A percentile compares a stretch with the other conserved stretches of the same genome.
Evolutionary conservation across 1,140 invertebrate species (phyloP).

Genomic region (Venustaconcha ellipsiformis): DNA sequence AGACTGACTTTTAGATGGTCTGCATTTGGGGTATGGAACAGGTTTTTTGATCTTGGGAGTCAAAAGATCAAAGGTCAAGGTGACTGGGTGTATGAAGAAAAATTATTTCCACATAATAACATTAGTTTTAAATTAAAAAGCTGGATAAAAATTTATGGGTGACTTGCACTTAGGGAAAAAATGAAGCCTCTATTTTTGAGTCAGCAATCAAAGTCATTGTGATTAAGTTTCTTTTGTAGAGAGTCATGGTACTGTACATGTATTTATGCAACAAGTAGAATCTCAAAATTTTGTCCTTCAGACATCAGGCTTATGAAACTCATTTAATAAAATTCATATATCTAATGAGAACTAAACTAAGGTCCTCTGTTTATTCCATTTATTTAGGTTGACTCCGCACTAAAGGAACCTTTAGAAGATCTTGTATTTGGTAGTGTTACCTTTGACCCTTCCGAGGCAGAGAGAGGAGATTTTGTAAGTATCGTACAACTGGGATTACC

Average conservation of each 20-base stretch:
- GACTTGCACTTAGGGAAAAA: too few species aligned
- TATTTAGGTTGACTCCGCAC: not conserved
- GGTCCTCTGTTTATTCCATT: too few species aligned
- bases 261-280: slow-evolving; percentile 71
- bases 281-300: slow-evolving; percentile 69
- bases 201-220: too few species aligned
- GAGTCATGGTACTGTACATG: not conserved
- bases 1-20: too few species aligned
- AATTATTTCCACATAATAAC: too few species aligned
- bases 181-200: too few species aligned
- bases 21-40: too few species aligned
- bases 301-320: not conserved
- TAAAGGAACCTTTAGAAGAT: slow-evolving; percentile 23
- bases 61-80: not conserved
- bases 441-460: not conserved
- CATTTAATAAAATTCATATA: not conserved
- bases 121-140: too few species aligned
- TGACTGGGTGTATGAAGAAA: too few species aligned
- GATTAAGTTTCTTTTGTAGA: not conserved
- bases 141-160: too few species aligned
- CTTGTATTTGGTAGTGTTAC: slow-evolving; percentile 21
- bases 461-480: slow-evolving; percentile 32
- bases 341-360: too few species aligned
- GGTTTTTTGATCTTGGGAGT: too few species aligned
- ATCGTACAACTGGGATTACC: not conserved